phyloP scores from a whole-genome alignment of 2,113 vertebrate species.

The Ammodramus savannarum region DNA sequence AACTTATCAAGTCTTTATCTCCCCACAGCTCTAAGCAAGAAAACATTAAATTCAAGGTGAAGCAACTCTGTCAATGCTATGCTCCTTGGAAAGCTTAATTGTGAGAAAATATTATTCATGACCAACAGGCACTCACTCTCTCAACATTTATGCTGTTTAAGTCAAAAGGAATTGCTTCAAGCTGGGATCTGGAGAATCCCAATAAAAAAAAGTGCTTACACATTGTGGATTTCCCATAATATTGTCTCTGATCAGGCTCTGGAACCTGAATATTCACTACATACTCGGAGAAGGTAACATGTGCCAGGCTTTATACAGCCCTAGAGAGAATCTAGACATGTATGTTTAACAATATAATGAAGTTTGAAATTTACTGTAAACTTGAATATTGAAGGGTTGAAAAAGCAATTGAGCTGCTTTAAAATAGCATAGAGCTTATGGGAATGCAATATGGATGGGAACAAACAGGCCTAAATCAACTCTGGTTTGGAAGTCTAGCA shows the following conservation, averaged over 20 bases:
- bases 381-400: background rate
- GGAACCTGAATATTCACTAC: background rate
- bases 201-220: background rate
- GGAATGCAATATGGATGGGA: conserved; percentile 16
- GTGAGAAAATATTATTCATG: background rate
- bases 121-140: background rate
- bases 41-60: background rate
- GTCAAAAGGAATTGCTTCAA: background rate
- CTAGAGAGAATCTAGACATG: background rate
- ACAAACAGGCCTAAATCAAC: conserved; percentile 48
- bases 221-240: background rate
- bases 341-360: background rate
- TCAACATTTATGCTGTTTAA: background rate
- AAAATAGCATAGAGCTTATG: conserved; percentile 27
- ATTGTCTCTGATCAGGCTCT: background rate
- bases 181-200: background rate
- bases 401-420: conserved; percentile 19
- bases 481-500: conserved; percentile 33
- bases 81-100: background rate
- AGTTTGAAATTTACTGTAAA: conserved; percentile 1
- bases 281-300: background rate
- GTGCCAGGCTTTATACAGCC: background rate
- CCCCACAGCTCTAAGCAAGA: background rate
- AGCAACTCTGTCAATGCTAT: background rate
- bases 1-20: background rate